Evolutionary conservation across 2,888 invertebrate genomes (phyloP).

Genomic region (Anoplius nigerrimus): DNA sequence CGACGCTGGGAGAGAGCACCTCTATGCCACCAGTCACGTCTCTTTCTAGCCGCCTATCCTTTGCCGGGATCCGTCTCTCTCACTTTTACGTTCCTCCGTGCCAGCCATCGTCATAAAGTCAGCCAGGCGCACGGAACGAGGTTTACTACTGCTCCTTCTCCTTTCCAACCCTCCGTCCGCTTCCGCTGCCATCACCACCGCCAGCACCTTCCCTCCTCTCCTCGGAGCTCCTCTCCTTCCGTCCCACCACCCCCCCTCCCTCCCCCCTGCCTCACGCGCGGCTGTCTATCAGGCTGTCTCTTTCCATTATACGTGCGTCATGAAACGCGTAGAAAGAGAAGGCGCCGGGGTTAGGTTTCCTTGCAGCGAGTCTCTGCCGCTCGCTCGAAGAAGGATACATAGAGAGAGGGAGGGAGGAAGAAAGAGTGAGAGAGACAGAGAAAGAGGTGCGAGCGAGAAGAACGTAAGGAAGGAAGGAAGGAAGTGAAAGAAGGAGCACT

Average conservation of each 20-base stretch:
- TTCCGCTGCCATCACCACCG: no score
- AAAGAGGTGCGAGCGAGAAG: slow-evolving; percentile 14
- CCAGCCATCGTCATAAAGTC: slow-evolving; percentile 72
- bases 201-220: no score
- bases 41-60: slow-evolving; percentile 22
- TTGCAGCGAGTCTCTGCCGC: neutral
- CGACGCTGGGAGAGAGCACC: slow-evolving; percentile 14
- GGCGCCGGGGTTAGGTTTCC: slow-evolving; percentile 33
- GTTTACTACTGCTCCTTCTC: slow-evolving; percentile 50
- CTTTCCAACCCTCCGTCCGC: slow-evolving; percentile 14
- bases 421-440: slow-evolving; percentile 8
- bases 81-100: slow-evolving; percentile 64
- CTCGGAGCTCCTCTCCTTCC: slow-evolving; percentile 7
- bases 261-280: neutral
- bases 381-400: slow-evolving; percentile 5
- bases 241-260: neutral
- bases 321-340: slow-evolving; percentile 38
- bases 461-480: slow-evolving; percentile 17
- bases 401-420: slow-evolving; percentile 18
- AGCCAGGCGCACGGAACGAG: slow-evolving; percentile 68
- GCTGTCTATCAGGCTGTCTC: neutral
- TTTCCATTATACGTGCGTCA: slow-evolving; percentile 25
- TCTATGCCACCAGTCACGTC: slow-evolving; percentile 31
- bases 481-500: neutral
- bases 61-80: slow-evolving; percentile 21